These are phyloP conservation scores for Ibidorhyncha struthersii DNA, from an alignment of 2,113 vertebrate genomes.

Conservation along the genomic window DNA sequence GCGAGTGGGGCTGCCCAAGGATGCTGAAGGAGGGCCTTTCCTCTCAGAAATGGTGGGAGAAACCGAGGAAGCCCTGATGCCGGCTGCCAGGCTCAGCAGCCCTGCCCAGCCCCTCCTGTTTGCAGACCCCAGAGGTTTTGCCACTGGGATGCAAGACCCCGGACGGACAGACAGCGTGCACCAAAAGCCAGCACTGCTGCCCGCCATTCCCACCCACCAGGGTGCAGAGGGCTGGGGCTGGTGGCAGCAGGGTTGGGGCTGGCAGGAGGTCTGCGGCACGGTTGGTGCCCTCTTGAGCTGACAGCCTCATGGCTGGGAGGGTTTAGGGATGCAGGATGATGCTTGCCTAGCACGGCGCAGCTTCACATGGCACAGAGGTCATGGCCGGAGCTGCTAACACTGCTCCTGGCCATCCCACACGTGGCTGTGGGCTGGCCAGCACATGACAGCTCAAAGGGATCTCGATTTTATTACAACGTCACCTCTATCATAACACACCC, in stretches of 20 bases:
- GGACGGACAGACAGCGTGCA: background rate
- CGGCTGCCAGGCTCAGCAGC: background rate
- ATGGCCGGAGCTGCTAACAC: rapidly evolving
- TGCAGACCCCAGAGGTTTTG: background rate
- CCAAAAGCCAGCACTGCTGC: background rate
- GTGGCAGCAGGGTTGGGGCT: background rate
- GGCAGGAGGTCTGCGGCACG: rapidly evolving
- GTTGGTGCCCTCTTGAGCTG: rapidly evolving
- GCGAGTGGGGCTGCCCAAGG: rapidly evolving
- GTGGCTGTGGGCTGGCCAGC: background rate
- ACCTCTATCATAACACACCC: background rate
- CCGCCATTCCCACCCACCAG: rapidly evolving
- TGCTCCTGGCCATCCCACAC: background rate
- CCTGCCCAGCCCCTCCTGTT: rapidly evolving
- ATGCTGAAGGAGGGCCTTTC: background rate
- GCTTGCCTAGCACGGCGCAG: rapidly evolving
- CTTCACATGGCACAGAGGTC: background rate
- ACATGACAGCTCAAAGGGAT: background rate
- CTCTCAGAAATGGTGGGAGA: background rate
- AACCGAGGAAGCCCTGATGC: rapidly evolving
- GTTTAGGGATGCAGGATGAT: rapidly evolving
- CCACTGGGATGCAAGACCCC: rapidly evolving
- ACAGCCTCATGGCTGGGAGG: rapidly evolving
- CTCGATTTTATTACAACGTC: background rate
- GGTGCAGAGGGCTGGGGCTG: background rate